These are phyloP conservation scores for Agrilus cyanescens DNA, from an alignment of 2,888 invertebrate species.

Conservation along the genomic window DNA sequence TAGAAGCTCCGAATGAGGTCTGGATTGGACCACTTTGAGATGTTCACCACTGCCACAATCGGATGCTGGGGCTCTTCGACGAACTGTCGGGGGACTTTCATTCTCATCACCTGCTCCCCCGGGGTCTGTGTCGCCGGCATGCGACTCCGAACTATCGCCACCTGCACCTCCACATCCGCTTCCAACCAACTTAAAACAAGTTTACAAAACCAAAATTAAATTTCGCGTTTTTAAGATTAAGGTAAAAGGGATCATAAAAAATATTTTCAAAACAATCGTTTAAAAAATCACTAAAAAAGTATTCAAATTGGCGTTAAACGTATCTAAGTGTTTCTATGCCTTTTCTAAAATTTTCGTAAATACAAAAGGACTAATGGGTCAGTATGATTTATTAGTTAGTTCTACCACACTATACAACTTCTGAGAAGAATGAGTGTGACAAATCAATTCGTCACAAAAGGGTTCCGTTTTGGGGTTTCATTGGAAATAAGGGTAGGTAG, in stretches of 20 bases:
- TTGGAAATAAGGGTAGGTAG: too few relatives aligned
- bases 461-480: too few relatives aligned
- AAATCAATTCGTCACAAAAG: too few relatives aligned
- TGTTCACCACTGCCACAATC: slow-evolving; percentile 19
- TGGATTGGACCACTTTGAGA: slow-evolving; percentile 25
- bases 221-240: neutral
- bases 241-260: neutral
- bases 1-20: slow-evolving; percentile 47
- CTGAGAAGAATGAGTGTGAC: too few relatives aligned
- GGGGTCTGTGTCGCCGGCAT: slow-evolving; percentile 34
- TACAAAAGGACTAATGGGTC: too few relatives aligned
- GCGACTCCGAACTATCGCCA: slow-evolving; percentile 47
- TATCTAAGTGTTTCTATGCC: too few relatives aligned
- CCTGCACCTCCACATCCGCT: slow-evolving; percentile 32
- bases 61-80: slow-evolving; percentile 30
- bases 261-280: neutral
- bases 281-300: neutral
- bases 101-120: slow-evolving; percentile 39
- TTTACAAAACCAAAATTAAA: neutral
- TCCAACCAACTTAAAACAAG: neutral
- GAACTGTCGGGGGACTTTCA: slow-evolving; percentile 43
- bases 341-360: too few relatives aligned
- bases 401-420: too few relatives aligned
- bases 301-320: too few relatives aligned
- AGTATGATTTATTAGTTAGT: too few relatives aligned